Evolutionary conservation across 2,113 vertebrate species (phyloP), one percentile per base, ranked within the genome.

Genomic region (Scolopax mira): DNA sequence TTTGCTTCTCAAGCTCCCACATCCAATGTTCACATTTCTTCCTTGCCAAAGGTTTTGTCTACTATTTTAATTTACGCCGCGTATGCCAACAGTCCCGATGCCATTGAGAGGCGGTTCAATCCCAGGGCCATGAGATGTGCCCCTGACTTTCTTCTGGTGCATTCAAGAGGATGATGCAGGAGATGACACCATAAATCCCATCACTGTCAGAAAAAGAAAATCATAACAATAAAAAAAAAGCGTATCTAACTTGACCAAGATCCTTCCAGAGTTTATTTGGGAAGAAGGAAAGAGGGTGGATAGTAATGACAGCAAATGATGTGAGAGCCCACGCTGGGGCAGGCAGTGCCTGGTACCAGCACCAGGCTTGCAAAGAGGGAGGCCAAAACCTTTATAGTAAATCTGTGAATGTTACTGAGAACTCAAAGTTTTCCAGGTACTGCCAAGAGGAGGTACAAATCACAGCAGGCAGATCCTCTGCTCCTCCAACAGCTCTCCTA

Each of bases 1-100:
- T 92, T 86, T 85, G 79, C 33, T 75, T 79, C 92, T 67, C 79
- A 57, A 73, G 39, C 4, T 23, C 37, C 54, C 57, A n/a, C 0
- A 0, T 65, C 37, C 79, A 31, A 7, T 0, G 0, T 25, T 61
- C 4, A 1, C n/a, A 35, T 51, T 85, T 66, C 28, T 64, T 14
- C 73, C 22, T 8, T 10, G 35, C 18, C 79, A 91, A 88, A 83
- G 35, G 37, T 80, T 82, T 65, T 69, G 35, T 64, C 41, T 23
- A 10, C 42, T 62, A 0, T 60, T 82, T 69, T 24, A 64, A 10
- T 83, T 88, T 39, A 41, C 0, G 3, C 10, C 2, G 1, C 0
- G 1, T 8, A 41, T 0, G 2, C 18, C 75, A 35, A 6, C 0
- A 1, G 22, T 30, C 57, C 62, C 23, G 16, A 55, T 0, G 4